Evolutionary conservation across 53 echinoderm and acorn worm species (phyloP).

Genomic region (Echinometra lucunter): DNA sequence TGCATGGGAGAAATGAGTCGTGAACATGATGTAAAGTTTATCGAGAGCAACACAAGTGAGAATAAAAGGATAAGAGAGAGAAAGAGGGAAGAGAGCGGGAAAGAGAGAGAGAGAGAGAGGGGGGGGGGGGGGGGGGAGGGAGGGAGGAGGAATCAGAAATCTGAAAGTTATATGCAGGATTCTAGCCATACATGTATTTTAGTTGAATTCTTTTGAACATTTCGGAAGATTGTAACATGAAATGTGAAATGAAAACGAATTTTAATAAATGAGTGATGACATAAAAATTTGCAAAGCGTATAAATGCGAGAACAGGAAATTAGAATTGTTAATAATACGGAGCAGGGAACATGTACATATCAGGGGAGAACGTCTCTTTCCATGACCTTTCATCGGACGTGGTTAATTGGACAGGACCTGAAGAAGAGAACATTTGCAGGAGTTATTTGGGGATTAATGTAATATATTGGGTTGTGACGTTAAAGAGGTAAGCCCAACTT

Average conservation of each 20-base stretch:
- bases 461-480: slow-evolving; percentile 33
- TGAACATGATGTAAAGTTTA: not conserved
- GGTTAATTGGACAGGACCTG: slow-evolving; percentile 27
- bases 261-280: not conserved
- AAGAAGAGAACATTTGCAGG: slow-evolving; percentile 26
- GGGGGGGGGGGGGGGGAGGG: too few relatives aligned
- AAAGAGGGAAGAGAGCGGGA: too few relatives aligned
- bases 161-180: too few relatives aligned
- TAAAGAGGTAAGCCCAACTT: not conserved
- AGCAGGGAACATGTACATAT: not conserved
- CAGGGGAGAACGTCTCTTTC: not conserved
- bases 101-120: too few relatives aligned
- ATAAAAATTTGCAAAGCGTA: not conserved
- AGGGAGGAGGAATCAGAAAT: too few relatives aligned
- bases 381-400: slow-evolving; percentile 19
- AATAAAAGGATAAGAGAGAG: too few relatives aligned
- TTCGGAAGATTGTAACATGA: not conserved
- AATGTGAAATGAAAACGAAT: not conserved
- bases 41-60: not conserved
- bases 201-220: not conserved
- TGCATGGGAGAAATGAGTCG: not conserved
- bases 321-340: not conserved
- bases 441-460: slow-evolving; percentile 2
- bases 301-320: not conserved
- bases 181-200: too few relatives aligned